These are phyloP conservation scores for Bambusicola thoracicus DNA, from an alignment of 2,113 vertebrate genomes.

Conservation along the genomic window DNA sequence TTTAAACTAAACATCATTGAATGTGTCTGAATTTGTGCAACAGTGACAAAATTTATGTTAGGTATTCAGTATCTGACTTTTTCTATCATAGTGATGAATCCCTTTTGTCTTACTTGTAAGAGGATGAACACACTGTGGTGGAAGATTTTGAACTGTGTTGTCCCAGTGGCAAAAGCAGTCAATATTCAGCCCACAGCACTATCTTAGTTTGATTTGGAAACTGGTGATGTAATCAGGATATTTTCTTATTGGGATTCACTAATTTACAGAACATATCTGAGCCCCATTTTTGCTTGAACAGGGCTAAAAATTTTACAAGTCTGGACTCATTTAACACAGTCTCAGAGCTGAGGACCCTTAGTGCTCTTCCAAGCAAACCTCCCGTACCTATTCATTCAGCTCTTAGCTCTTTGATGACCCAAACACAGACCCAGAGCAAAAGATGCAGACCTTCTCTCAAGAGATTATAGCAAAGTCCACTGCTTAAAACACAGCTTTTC, in stretches of 20 bases:
- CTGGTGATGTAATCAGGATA: not conserved
- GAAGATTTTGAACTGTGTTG: not conserved
- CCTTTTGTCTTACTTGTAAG: not conserved
- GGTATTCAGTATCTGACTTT: not conserved
- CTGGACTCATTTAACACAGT: not conserved
- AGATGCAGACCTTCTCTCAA: not conserved
- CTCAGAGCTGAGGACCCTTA: not conserved
- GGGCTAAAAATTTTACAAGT: not conserved
- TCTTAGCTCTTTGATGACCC: not conserved
- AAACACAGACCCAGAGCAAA: not conserved
- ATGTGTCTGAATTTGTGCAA: not conserved
- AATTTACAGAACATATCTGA: not conserved
- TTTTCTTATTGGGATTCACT: not conserved
- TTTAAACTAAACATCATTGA: not conserved
- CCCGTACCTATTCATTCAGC: not conserved
- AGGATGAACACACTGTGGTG: not conserved
- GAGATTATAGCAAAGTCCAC: slow-evolving; percentile 13
- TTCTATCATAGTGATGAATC: not conserved
- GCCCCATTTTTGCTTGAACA: not conserved
- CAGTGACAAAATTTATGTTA: not conserved
- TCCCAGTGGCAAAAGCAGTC: not conserved
- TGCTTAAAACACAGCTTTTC: slow-evolving; percentile 47
- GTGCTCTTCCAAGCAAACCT: not conserved
- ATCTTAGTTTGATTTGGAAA: not conserved
- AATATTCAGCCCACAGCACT: not conserved